Percentiles rank a stretch among this genome's conserved stretches.
Evolutionary conservation across 2,888 invertebrate species (phyloP).

Genomic region (Drosophila ustulata): DNA sequence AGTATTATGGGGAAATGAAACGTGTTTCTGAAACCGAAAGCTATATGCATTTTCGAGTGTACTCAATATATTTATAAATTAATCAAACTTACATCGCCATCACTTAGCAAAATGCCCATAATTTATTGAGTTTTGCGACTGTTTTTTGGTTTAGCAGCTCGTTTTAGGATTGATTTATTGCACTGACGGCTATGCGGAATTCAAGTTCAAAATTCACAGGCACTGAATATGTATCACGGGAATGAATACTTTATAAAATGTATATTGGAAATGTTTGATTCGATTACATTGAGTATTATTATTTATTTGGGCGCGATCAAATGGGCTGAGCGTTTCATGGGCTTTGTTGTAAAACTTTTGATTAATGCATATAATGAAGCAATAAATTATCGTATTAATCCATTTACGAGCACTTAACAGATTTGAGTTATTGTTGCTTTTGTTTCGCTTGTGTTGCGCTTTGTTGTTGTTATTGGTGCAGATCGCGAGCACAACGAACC

Average conservation of each 20-base stretch:
- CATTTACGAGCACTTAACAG: constrained; percentile 71
- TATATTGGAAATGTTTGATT: constrained; percentile 38
- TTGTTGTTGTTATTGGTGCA: constrained; percentile 32
- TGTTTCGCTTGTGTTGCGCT: constrained; percentile 16
- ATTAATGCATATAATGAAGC: constrained; percentile 66
- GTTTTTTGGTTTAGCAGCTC: constrained; percentile 38
- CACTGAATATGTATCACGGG: constrained; percentile 38
- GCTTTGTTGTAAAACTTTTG: constrained; percentile 55
- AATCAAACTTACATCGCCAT: constrained; percentile 81
- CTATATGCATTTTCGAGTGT: neutral
- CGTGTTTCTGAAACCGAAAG: constrained; percentile 13
- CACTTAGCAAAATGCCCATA: constrained; percentile 82
- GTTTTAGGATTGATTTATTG: constrained; percentile 53
- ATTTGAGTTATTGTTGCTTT: constrained; percentile 21
- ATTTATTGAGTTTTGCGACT: constrained; percentile 46
- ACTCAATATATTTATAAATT: constrained; percentile 5
- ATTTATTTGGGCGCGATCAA: constrained; percentile 42
- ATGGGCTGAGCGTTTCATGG: constrained; percentile 46
- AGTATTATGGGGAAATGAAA: constrained; percentile 27
- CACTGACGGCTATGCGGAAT: constrained; percentile 12
- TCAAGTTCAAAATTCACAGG: constrained; percentile 41
- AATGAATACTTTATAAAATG: constrained; percentile 36
- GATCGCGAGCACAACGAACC: constrained; percentile 67
- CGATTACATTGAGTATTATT: constrained; percentile 58
- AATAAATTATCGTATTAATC: constrained; percentile 66